Evolutionary conservation across 2,888 invertebrate species (phyloP).

Genomic region (Chrysolina haemoptera): DNA sequence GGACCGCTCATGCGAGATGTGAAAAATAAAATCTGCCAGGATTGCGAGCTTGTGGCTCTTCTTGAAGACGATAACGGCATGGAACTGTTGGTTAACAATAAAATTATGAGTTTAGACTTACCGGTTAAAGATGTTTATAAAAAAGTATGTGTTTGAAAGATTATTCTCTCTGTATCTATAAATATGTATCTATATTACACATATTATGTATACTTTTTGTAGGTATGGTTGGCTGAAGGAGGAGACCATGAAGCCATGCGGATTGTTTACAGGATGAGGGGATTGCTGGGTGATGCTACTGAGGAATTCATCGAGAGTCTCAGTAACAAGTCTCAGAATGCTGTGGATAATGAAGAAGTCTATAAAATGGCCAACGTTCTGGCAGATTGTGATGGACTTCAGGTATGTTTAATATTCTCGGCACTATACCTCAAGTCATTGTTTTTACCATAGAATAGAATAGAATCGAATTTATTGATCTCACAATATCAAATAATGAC

Average conservation of each 20-base stretch:
- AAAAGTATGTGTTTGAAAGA: slow-evolving; percentile 70
- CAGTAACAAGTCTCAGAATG: slow-evolving; percentile 86
- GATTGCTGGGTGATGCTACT: slow-evolving; percentile 97
- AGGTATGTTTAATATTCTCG: slow-evolving; percentile 64
- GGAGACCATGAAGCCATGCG: slow-evolving; percentile 97
- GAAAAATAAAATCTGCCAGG: slow-evolving; percentile 98
- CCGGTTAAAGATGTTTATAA: slow-evolving; percentile 94
- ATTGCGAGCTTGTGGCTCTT: slow-evolving; percentile 97
- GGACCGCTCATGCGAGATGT: slow-evolving; percentile 99
- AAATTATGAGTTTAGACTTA: slow-evolving; percentile 96
- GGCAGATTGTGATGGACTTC: slow-evolving; percentile 83
- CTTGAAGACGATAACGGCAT: slow-evolving; percentile 99
- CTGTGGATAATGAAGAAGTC: slow-evolving; percentile 94
- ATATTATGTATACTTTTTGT: background rate
- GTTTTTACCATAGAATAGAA: too few species aligned
- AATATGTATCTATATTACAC: background rate
- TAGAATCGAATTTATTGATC: too few species aligned
- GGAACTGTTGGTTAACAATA: slow-evolving; percentile 97
- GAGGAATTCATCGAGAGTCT: slow-evolving; percentile 98
- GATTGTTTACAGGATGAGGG: slow-evolving; percentile 97
- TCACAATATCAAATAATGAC: too few species aligned
- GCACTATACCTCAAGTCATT: too few species aligned
- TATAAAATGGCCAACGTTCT: slow-evolving; percentile 92
- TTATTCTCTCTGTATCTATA: background rate
- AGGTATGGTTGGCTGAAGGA: slow-evolving; percentile 92